A percentile compares a stretch with the other conserved stretches of the same genome.
Evolutionary conservation across 2,797 vertebrate genomes (phyloP).

Genomic region (Podarcis lilfordi): DNA sequence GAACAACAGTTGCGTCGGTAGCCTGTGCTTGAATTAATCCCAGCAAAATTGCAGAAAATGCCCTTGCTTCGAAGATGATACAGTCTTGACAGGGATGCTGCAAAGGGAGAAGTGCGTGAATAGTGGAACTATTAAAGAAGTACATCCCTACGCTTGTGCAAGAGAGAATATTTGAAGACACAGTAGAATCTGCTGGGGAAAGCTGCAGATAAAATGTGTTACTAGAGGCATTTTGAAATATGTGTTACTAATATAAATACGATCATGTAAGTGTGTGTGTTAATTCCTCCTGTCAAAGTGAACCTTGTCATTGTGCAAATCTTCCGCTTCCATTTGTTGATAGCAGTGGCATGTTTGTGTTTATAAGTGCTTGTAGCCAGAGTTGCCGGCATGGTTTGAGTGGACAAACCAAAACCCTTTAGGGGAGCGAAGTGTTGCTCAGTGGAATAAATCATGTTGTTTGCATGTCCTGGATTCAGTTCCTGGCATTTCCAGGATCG

Average conservation of each 20-base stretch:
- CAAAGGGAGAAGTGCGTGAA: background rate
- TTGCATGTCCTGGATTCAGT: too few species aligned
- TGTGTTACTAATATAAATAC: background rate
- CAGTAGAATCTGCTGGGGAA: background rate
- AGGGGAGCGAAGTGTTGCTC: too few species aligned
- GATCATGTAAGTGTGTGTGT: rapidly evolving
- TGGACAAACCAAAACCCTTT: too few species aligned
- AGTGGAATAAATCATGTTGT: too few species aligned
- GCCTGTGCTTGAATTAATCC: background rate
- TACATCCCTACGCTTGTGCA: background rate
- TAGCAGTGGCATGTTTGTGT: too few species aligned
- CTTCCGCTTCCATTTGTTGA: too few species aligned
- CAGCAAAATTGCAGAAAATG: background rate
- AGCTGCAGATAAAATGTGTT: rapidly evolving
- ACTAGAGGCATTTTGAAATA: background rate
- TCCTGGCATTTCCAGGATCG: too few species aligned
- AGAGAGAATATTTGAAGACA: background rate
- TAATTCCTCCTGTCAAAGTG: rapidly evolving
- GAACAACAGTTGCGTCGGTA: background rate
- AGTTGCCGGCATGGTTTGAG: too few species aligned
- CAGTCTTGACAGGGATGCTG: background rate
- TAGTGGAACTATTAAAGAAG: background rate
- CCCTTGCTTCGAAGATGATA: background rate
- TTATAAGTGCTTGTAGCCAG: too few species aligned
- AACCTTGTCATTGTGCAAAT: background rate